Percentiles rank a stretch among this genome's conserved stretches.
Evolutionary conservation across 2,113 vertebrate genomes (phyloP).

Genomic region (Eublepharis macularius): DNA sequence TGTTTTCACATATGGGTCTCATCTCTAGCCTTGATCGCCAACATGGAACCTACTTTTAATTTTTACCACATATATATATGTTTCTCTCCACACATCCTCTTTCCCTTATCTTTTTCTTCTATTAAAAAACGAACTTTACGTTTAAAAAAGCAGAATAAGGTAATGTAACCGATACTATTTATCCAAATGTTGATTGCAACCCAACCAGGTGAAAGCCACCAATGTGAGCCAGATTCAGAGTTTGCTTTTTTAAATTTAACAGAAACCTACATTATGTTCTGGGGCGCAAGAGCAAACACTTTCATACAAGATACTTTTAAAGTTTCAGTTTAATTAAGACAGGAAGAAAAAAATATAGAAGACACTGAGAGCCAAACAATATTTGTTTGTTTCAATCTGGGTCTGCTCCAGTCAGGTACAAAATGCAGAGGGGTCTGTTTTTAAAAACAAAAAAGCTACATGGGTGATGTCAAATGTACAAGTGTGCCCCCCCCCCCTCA

Average conservation of each 20-base stretch:
- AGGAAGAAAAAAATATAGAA: background rate
- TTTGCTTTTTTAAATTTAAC: background rate
- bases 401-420: no score
- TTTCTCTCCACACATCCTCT: background rate
- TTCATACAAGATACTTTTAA: background rate
- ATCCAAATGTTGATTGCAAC: background rate
- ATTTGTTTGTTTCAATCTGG: no score
- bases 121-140: background rate
- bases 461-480: no score
- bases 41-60: background rate
- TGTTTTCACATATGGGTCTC: background rate
- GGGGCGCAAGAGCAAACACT: background rate
- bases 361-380: background rate
- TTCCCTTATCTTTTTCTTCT: background rate
- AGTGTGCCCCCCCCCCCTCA: no score
- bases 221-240: accelerated
- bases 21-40: background rate
- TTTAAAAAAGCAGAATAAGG: background rate
- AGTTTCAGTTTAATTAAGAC: background rate
- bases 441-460: no score
- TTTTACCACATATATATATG: background rate
- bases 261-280: background rate
- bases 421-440: no score
- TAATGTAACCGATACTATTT: background rate
- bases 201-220: background rate